Percentiles rank a stretch among this genome's conserved stretches.
Conservation (phyloP, 2,113 vertebrate genomes). For the Chaetodon trifascialis region DNA sequence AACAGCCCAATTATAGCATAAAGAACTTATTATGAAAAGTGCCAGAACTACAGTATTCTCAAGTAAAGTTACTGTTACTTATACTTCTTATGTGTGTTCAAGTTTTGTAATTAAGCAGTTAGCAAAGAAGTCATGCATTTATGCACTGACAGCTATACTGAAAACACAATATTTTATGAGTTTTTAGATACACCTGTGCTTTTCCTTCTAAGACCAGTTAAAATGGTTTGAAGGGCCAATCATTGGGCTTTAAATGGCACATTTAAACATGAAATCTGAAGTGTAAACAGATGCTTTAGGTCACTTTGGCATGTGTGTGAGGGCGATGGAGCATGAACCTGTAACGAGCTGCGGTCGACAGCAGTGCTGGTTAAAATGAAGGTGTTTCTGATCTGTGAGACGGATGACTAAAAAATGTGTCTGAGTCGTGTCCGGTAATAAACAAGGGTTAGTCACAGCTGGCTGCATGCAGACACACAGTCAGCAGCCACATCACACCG, state of each 20-base stretch:
- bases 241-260: neutral
- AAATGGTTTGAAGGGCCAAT: conserved; percentile 6
- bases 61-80: neutral
- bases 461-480: conserved; percentile 26
- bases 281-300: conserved; percentile 29
- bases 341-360: conserved; percentile 7
- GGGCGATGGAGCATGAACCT: neutral
- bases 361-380: conserved; percentile 10
- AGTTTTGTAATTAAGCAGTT: neutral
- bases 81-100: neutral
- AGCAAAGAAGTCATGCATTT: neutral
- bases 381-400: conserved; percentile 18
- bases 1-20: neutral
- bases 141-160: neutral
- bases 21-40: neutral
- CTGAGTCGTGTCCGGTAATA: conserved; percentile 44
- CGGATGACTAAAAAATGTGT: conserved; percentile 36
- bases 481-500: conserved; percentile 34
- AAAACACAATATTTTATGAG: neutral
- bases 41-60: neutral
- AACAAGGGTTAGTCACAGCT: conserved; percentile 50
- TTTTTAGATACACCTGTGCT: conserved; percentile 18
- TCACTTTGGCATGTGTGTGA: conserved; percentile 2
- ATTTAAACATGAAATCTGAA: conserved; percentile 26
- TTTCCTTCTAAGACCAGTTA: conserved; percentile 8